A percentile compares a stretch with the other conserved stretches of the same genome.
These are phyloP conservation scores for Drosophila mimetica DNA, from an alignment of 2,888 invertebrate genomes.

Conservation along the genomic window DNA sequence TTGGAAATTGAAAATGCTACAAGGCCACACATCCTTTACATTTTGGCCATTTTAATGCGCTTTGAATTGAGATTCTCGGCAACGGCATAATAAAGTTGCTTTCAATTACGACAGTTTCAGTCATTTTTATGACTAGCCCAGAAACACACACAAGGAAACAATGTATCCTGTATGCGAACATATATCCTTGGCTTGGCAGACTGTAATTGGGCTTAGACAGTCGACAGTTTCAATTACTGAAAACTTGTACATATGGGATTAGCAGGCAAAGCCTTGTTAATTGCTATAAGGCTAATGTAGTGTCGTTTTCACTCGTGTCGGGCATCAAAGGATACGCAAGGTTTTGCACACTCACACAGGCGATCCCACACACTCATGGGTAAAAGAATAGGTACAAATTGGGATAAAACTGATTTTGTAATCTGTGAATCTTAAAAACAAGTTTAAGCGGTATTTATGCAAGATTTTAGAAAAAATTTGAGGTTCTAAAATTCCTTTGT, in stretches of 20 bases:
- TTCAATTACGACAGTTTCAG: constrained; percentile 45
- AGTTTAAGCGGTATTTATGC: no score
- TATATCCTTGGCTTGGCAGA: constrained; percentile 17
- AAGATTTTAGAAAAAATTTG: no score
- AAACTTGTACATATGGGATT: constrained; percentile 54
- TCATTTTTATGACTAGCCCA: constrained; percentile 34
- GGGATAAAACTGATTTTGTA: not conserved
- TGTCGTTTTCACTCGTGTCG: constrained; percentile 55
- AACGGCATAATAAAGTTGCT: constrained; percentile 49
- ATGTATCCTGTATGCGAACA: not conserved
- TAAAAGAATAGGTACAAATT: constrained; percentile 8
- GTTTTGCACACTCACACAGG: not conserved
- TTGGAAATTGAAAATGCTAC: constrained; percentile 5
- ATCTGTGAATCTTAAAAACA: no score
- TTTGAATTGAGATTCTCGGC: constrained; percentile 49
- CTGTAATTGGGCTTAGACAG: constrained; percentile 54
- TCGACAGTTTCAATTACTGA: constrained; percentile 58
- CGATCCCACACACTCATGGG: not conserved
- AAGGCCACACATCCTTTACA: constrained; percentile 24
- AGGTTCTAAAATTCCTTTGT: no score
- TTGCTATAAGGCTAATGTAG: constrained; percentile 55
- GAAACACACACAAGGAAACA: constrained; percentile 6
- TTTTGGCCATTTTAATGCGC: constrained; percentile 33
- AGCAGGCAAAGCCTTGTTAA: constrained; percentile 54
- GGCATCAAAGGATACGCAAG: constrained; percentile 51